Percentiles rank a stretch among this genome's conserved stretches.
These are phyloP conservation scores for Blastomussa wellsi DNA, from an alignment of 92 coral and sea anemone species.

Conservation along the genomic window DNA sequence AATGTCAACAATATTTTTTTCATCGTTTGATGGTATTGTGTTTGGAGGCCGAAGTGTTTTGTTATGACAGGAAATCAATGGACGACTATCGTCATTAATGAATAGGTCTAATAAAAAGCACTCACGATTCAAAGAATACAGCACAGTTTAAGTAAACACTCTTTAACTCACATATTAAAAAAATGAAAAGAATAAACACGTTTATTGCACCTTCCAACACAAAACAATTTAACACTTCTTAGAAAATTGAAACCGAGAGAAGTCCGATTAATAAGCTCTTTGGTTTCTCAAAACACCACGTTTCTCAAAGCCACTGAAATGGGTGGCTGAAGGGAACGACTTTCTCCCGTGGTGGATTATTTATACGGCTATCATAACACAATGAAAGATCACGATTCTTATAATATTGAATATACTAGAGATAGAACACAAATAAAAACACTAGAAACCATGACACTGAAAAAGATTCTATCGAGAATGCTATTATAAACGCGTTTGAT, in stretches of 20 bases:
- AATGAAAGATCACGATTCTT: not conserved
- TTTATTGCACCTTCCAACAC: conserved; percentile 28
- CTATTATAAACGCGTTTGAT: not conserved
- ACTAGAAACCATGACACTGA: conserved; percentile 33
- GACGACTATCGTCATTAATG: conserved; percentile 37
- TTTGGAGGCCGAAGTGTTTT: conserved; percentile 18
- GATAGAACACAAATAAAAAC: conserved; percentile 16
- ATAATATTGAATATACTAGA: conserved; percentile 1
- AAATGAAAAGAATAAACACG: conserved; percentile 34
- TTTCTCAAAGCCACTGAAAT: not conserved
- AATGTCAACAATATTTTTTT: conserved; percentile 33
- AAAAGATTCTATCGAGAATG: conserved; percentile 20
- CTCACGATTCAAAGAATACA: conserved; percentile 29
- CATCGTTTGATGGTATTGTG: conserved; percentile 7
- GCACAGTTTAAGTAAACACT: conserved; percentile 29
- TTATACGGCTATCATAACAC: conserved; percentile 6
- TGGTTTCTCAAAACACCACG: not conserved
- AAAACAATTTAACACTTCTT: conserved; percentile 20
- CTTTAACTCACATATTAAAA: conserved; percentile 41
- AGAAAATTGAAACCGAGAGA: conserved; percentile 10
- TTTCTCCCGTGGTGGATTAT: not conserved
- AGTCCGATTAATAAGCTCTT: not conserved
- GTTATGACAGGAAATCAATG: conserved; percentile 26
- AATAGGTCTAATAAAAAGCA: conserved; percentile 27
- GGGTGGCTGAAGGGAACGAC: not conserved